Evolutionary conservation across 2,797 vertebrate species (phyloP).

Genomic region (Rhabdophis nuchalis): DNA sequence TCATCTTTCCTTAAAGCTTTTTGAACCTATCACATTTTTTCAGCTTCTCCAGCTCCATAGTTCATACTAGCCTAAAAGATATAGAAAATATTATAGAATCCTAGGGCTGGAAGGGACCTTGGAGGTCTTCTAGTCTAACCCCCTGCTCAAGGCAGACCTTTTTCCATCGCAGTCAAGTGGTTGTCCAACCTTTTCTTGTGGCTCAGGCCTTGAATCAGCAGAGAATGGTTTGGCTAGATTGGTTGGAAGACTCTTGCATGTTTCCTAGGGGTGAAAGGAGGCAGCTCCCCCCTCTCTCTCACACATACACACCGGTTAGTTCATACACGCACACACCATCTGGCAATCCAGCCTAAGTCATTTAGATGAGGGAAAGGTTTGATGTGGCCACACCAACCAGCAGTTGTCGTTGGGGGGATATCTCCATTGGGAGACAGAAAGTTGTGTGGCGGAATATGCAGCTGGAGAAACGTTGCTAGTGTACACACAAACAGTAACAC

Average conservation of each 20-base stretch:
- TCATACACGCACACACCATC: neutral
- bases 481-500: no score
- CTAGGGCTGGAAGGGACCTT: neutral
- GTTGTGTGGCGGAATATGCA: no score
- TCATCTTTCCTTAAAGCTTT: neutral
- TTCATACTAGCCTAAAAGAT: neutral
- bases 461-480: no score
- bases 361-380: neutral
- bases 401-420: no score
- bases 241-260: neutral
- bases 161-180: neutral
- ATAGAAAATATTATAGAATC: neutral
- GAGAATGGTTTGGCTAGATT: neutral
- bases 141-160: neutral
- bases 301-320: neutral
- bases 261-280: neutral
- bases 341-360: neutral
- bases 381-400: neutral
- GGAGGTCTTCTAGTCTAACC: neutral
- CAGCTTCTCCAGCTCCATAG: neutral
- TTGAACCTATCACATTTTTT: neutral
- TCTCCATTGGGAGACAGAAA: no score
- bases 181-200: neutral
- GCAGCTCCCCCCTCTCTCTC: no score
- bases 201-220: neutral